phyloP scores from a whole-genome alignment of 2,888 invertebrate genomes.

The Chrysina gloriosa region DNA sequence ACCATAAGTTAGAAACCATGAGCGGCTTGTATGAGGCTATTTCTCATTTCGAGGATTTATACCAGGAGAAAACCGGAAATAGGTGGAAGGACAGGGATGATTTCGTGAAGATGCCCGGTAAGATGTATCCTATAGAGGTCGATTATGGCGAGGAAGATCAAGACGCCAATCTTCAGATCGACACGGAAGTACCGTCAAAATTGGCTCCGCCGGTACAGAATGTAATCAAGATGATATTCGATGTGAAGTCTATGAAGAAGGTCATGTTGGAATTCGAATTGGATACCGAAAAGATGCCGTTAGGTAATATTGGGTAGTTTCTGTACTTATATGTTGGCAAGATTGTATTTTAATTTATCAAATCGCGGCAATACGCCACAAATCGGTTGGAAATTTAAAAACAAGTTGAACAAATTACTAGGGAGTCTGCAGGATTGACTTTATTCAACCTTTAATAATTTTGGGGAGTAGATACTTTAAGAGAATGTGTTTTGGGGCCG shows the following conservation, averaged over 20 bases:
- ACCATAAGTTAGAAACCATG: constrained; percentile 71
- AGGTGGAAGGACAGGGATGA: constrained; percentile 74
- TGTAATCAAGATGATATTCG: constrained; percentile 88
- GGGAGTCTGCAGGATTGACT: no score
- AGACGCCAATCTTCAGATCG: constrained; percentile 64
- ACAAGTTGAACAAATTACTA: no score
- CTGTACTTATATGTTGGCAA: background rate
- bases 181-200: constrained; percentile 68
- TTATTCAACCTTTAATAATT: no score
- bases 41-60: constrained; percentile 68
- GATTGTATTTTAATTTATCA: no score
- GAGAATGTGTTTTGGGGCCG: no score
- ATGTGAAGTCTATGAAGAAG: constrained; percentile 91
- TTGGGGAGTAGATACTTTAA: no score
- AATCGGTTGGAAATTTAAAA: no score
- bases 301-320: constrained; percentile 67
- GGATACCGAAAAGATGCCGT: constrained; percentile 97
- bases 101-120: constrained; percentile 78
- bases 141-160: constrained; percentile 75
- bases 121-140: constrained; percentile 88
- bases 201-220: constrained; percentile 83
- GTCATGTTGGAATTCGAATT: constrained; percentile 95
- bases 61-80: constrained; percentile 86
- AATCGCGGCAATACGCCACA: no score
- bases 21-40: constrained; percentile 70